These are phyloP conservation scores for Choreutis nemorana DNA, from an alignment of 2,888 invertebrate species.

Conservation along the genomic window DNA sequence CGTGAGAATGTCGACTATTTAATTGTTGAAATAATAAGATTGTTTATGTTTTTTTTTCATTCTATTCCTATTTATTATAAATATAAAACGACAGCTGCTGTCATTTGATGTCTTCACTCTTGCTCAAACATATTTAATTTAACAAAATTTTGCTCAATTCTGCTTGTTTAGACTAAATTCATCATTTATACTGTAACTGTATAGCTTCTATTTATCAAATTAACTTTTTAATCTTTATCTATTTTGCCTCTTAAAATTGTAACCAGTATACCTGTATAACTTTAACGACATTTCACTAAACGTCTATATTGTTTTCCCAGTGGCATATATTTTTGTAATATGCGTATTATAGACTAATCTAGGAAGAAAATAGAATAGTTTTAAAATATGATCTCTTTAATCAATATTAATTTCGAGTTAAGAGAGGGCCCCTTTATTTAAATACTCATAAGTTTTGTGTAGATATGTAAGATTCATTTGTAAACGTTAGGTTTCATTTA, in stretches of 20 bases:
- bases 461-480: conserved; percentile 34
- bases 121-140: conserved; percentile 58
- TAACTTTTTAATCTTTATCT: conserved; percentile 1
- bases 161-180: conserved; percentile 20
- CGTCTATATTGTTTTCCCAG: conserved; percentile 33
- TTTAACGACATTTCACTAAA: conserved; percentile 18
- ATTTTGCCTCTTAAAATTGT: conserved; percentile 8
- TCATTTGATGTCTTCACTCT: conserved; percentile 47
- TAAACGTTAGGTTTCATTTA: conserved; percentile 23
- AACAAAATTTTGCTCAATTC: conserved; percentile 62
- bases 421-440: conserved; percentile 55
- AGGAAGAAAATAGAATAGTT: conserved; percentile 53
- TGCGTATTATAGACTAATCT: conserved; percentile 58
- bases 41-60: conserved; percentile 25
- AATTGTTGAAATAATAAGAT: conserved; percentile 24
- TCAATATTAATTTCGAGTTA: conserved; percentile 62
- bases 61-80: conserved; percentile 17
- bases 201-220: background rate
- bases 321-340: conserved; percentile 51
- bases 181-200: background rate
- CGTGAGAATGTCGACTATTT: conserved; percentile 44
- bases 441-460: conserved; percentile 64
- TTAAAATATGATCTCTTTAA: conserved; percentile 67
- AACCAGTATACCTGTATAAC: conserved; percentile 9
- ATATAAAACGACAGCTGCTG: conserved; percentile 45